Evolutionary conservation across 2,113 vertebrate genomes (phyloP).

Genomic region (Ranitomeya variabilis): DNA sequence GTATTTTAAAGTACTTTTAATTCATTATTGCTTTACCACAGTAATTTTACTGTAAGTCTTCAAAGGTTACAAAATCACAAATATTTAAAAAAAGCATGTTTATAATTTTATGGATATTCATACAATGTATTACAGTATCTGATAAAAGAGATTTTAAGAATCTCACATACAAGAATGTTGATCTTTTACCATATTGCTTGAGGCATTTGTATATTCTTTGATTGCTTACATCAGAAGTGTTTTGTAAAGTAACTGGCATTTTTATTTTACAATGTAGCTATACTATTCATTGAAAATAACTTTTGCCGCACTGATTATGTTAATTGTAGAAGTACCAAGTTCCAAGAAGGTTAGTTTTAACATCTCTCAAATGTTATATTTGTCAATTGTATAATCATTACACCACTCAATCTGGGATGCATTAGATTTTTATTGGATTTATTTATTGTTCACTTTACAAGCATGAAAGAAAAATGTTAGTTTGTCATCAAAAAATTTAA

Average conservation of each 20-base stretch:
- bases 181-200: constrained; percentile 10
- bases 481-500: neutral
- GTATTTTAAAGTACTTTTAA: neutral
- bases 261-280: neutral
- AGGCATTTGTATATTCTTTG: constrained; percentile 8
- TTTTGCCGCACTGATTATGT: neutral
- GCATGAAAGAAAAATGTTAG: neutral
- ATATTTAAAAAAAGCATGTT: constrained; percentile 17
- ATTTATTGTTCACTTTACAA: neutral
- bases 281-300: constrained; percentile 5
- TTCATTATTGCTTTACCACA: neutral
- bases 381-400: neutral
- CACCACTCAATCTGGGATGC: neutral
- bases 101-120: neutral
- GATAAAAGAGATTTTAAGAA: neutral
- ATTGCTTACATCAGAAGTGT: constrained; percentile 12
- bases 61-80: neutral
- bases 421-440: too few species aligned
- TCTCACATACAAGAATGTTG: neutral
- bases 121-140: neutral
- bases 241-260: neutral
- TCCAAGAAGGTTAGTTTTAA: neutral
- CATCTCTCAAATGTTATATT: neutral
- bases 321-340: neutral
- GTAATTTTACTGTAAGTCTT: neutral